Percentiles rank a stretch among this genome's conserved stretches.
phyloP scores from a whole-genome alignment of 2,888 invertebrate genomes.

The Saturnia japonica region DNA sequence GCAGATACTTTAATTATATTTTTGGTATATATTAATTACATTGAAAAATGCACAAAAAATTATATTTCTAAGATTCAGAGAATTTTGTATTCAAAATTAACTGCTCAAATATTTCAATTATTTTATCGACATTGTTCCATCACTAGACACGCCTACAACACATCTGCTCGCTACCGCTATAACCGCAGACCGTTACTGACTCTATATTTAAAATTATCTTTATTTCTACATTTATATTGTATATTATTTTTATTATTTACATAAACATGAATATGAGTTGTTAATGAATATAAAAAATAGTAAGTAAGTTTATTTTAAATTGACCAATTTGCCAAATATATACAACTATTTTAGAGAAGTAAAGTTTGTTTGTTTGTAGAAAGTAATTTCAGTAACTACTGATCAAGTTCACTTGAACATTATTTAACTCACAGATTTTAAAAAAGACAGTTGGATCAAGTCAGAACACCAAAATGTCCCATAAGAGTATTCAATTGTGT shows the following conservation, averaged over 20 bases:
- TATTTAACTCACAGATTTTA: too few species aligned
- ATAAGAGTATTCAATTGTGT: too few species aligned
- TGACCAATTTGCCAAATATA: too few species aligned
- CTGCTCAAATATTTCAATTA: background rate
- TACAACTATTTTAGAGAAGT: too few species aligned
- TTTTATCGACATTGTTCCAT: conserved; percentile 14
- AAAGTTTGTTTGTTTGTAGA: too few species aligned
- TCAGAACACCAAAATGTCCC: too few species aligned
- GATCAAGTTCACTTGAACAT: too few species aligned
- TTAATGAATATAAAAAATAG: too few species aligned
- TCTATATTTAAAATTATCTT: background rate
- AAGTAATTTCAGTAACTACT: too few species aligned
- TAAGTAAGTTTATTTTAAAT: too few species aligned
- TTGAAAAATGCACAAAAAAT: background rate
- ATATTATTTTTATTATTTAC: background rate
- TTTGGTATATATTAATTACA: background rate
- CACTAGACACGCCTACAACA: conserved; percentile 13
- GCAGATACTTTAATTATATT: background rate
- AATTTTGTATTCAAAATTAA: too few species aligned
- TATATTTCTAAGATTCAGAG: background rate
- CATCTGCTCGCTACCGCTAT: conserved; percentile 32
- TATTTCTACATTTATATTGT: conserved; percentile 5
- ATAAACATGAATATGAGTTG: background rate
- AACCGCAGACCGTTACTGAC: conserved; percentile 15
- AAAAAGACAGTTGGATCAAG: too few species aligned